These are phyloP conservation scores for Amphipoea lucens DNA, from an alignment of 2,888 invertebrate genomes.

Conservation along the genomic window DNA sequence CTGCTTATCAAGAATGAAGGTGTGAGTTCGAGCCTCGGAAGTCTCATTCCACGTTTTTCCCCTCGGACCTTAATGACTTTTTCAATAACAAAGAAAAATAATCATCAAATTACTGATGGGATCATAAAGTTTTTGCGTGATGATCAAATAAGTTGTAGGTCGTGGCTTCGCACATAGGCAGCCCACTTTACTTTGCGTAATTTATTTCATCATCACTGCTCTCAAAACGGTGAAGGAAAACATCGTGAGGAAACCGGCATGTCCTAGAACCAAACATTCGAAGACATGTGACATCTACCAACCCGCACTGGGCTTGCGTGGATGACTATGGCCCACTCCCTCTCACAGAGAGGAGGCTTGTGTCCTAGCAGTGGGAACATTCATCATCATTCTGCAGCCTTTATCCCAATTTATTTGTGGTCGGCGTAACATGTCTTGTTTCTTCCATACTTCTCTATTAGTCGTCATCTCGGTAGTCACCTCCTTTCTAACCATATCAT, in stretches of 20 bases:
- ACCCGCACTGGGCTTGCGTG: neutral
- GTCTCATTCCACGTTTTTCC: neutral
- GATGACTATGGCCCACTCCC: neutral
- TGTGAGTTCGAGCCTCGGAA: constrained; percentile 4
- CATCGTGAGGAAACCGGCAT: neutral
- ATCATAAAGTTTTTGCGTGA: neutral
- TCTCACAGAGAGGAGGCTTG: neutral
- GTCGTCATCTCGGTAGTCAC: too few relatives aligned
- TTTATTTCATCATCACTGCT: neutral
- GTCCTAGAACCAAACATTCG: neutral
- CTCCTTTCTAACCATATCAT: too few relatives aligned
- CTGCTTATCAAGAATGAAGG: neutral
- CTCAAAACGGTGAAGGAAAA: too few relatives aligned
- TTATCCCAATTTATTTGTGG: too few relatives aligned
- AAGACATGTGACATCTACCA: neutral
- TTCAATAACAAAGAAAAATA: too few relatives aligned
- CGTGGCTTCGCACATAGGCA: neutral
- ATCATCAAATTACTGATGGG: neutral
- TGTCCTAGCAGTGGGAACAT: neutral
- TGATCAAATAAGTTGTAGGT: neutral
- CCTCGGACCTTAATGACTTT: too few relatives aligned
- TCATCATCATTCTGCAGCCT: too few relatives aligned
- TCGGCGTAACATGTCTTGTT: too few relatives aligned
- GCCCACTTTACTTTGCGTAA: neutral
- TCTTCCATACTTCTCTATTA: too few relatives aligned